Evolutionary conservation across 2,113 vertebrate species (phyloP), one percentile per base, ranked within the genome.

Genomic region (Arizona elegans): DNA sequence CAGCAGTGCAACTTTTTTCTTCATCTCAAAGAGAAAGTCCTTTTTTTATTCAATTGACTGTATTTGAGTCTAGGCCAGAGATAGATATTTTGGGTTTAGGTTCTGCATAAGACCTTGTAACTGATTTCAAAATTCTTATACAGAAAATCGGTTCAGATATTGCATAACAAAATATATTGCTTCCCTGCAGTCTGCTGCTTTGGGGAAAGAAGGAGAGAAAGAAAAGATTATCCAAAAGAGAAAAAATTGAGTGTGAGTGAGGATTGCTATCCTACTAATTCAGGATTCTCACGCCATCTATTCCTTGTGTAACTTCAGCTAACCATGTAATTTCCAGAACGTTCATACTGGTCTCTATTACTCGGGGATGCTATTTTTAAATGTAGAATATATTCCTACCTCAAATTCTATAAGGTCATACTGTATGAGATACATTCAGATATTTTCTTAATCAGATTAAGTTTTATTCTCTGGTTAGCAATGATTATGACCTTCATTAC

Each of bases 401-500:
- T 43, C 55, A n/a, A 21, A 33, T 65, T 87, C 86, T 94, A 9
- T 92, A 29, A 93, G 94, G 87, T 93, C 43, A 50, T 52, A 43
- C 38, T 43, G 38, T 43, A 59, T 2, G 58, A 47, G 90, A 50
- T 15, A 3, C 93, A 47, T 86, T 92, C 75, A 59, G 95, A 92
- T 91, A 58, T 88, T 92, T 62, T 86, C 91, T 86, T 3, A 0
- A 0, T 59, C 87, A 33, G 65, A 65, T 62, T 47, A 88, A 11
- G 93, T 90, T 91, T 26, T 70, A 94, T 94, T 96, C 90, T 95
- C 93, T 0, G 0, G 94, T 75, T 70, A 94, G 56, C 70, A 95
- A 92, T 94, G 94, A 95, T 89, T 85, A 75, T 94, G 88, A 94
- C 93, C 94, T 95, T 47, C 85, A 94, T 92, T 94, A 93, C 38